phyloP scores from a whole-genome alignment of 2,888 invertebrate species.

The Ophion obscuratus region DNA sequence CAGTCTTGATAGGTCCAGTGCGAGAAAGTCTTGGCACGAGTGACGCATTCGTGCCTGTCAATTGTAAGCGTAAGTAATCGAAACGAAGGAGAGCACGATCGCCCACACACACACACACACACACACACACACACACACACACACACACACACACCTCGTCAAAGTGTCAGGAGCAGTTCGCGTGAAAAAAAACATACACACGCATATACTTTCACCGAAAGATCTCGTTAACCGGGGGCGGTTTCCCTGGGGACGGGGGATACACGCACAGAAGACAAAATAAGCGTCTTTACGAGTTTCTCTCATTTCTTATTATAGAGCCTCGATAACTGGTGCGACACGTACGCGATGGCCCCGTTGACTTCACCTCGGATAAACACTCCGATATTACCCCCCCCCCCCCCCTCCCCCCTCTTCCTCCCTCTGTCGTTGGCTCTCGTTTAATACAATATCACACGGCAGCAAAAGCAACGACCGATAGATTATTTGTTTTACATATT shows the following conservation, averaged over 20 bases:
- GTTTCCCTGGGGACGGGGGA: slow-evolving; percentile 1
- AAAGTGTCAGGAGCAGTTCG: not conserved
- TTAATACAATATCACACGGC: slow-evolving; percentile 21
- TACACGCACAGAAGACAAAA: slow-evolving; percentile 58
- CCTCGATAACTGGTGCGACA: slow-evolving; percentile 62
- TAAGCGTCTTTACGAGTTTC: slow-evolving; percentile 66
- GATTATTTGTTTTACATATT: slow-evolving; percentile 26
- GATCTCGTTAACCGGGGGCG: slow-evolving; percentile 11
- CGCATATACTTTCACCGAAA: not conserved
- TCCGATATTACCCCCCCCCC: slow-evolving; percentile 14
- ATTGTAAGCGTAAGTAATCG: slow-evolving; percentile 56
- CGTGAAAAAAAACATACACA: not conserved
- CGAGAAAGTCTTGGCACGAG: not conserved
- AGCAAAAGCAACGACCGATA: slow-evolving; percentile 16
- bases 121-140: no score
- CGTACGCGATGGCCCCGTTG: slow-evolving; percentile 64
- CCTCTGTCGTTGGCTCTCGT: not conserved
- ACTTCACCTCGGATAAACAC: slow-evolving; percentile 58
- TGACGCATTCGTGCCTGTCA: slow-evolving; percentile 54
- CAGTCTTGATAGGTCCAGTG: no score
- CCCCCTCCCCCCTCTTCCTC: not conserved
- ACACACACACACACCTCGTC: slow-evolving; percentile 28
- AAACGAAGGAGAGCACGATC: slow-evolving; percentile 41
- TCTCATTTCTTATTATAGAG: slow-evolving; percentile 67
- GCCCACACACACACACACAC: slow-evolving; percentile 25